Conservation (phyloP, 2,888 invertebrate genomes). For the Phasia obesa region DNA sequence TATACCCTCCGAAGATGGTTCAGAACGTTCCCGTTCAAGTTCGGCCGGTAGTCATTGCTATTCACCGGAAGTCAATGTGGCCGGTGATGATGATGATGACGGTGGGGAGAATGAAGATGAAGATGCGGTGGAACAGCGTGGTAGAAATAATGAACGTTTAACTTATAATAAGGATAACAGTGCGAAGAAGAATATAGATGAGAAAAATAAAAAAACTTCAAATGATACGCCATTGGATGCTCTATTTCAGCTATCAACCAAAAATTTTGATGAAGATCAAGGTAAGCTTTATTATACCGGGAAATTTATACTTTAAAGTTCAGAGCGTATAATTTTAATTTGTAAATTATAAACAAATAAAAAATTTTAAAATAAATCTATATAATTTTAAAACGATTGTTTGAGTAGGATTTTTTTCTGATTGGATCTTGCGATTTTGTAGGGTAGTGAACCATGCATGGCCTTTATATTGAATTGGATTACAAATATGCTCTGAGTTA, state of each 20-base stretch:
- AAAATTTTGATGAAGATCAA: slow-evolving; percentile 96
- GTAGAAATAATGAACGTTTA: slow-evolving; percentile 34
- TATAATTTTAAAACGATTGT: too few species aligned
- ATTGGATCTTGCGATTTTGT: too few species aligned
- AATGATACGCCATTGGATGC: slow-evolving; percentile 94
- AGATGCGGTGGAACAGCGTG: neutral
- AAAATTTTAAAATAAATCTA: too few species aligned
- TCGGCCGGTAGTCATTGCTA: slow-evolving; percentile 88
- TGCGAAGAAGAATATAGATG: slow-evolving; percentile 71
- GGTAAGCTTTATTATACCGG: slow-evolving; percentile 86
- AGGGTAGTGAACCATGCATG: too few species aligned
- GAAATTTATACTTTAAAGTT: too few species aligned
- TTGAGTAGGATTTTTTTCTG: too few species aligned
- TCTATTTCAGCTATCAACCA: slow-evolving; percentile 98
- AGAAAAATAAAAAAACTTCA: slow-evolving; percentile 74
- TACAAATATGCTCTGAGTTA: too few species aligned
- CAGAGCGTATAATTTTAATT: too few species aligned
- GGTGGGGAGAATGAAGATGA: slow-evolving; percentile 30
- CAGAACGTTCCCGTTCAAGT: slow-evolving; percentile 86
- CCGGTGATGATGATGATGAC: slow-evolving; percentile 71
- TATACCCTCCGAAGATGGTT: slow-evolving; percentile 86
- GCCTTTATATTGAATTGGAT: too few species aligned
- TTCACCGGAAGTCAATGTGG: slow-evolving; percentile 85
- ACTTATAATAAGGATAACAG: slow-evolving; percentile 2
- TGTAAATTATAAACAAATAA: too few species aligned